phyloP scores from a whole-genome alignment of 2,113 vertebrate genomes.

The Taxidea taxus region DNA sequence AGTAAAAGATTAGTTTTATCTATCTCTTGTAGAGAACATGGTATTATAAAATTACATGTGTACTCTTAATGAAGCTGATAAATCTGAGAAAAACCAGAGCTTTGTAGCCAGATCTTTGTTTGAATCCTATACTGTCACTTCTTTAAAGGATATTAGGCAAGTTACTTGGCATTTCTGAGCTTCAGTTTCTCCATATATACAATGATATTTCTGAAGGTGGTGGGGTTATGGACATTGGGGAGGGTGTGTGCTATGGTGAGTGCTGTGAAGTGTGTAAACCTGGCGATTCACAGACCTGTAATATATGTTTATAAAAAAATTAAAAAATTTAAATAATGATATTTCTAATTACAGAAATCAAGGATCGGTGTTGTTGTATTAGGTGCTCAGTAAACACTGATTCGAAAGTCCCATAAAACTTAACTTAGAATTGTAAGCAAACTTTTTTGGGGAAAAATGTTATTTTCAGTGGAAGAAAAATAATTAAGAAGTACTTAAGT shows the following conservation, averaged over 20 bases:
- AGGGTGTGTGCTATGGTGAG: no score
- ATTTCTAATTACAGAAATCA: not conserved
- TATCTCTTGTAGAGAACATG: not conserved
- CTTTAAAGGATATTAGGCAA: not conserved
- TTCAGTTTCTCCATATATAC: slow-evolving; percentile 35
- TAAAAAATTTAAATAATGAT: not conserved
- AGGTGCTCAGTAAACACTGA: not conserved
- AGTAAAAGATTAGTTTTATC: slow-evolving; percentile 2
- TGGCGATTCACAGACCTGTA: no score
- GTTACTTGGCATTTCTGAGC: not conserved
- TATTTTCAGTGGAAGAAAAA: slow-evolving; percentile 17
- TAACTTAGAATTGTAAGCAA: not conserved
- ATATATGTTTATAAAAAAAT: no score
- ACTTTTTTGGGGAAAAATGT: not conserved
- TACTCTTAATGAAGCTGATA: not conserved
- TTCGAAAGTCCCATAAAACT: not conserved
- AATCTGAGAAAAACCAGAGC: not conserved
- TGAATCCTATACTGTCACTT: not conserved
- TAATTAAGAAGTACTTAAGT: not conserved
- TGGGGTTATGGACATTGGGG: no score
- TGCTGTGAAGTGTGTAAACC: no score
- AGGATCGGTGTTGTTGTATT: not conserved
- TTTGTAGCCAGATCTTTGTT: not conserved
- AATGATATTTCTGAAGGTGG: not conserved
- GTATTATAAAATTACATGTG: not conserved